Base-by-base conservation (phyloP, 53 echinoderm and acorn worm genomes). In the Crossaster papposus region DNA sequence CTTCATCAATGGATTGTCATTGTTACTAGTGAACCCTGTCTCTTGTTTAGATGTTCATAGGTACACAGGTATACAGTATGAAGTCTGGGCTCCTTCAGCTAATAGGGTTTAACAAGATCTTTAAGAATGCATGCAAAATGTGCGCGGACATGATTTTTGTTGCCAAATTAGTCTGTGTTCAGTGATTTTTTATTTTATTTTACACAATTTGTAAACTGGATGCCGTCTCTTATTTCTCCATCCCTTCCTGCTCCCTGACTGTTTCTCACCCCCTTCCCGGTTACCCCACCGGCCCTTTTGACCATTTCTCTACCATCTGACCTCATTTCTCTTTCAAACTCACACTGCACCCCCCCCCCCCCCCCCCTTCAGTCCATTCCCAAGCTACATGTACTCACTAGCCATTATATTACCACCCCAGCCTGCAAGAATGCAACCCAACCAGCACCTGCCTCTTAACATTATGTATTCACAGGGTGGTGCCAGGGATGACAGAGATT, bases 401-500 rank as follows among this genome's bases (percentile, higher is more conserved):
- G n/a, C 8, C 26, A 87, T 87, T 87, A 87, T 76, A n/a, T 75
- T 62, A 87, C n/a, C 77, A 32, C 24, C 26, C 51, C 0, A 8
- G 2, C 58, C 0, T 18, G 2, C 58, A 58, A 85, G 87, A 74
- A n/a, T 36, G n/a, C 17, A 20, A 24, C 75, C 7, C 63, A 44
- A 72, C 26, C 51, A 72, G 87, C 87, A 87, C 87, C 87, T 76
- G 87, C 75, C 77, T 63, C 18, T 12, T 58, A 36, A 53, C 34
- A 87, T 87, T 87, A 87, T 77, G 87, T 77, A 87, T 87, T 87
- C 87, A 34, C 87, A 54, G 87, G 36, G 55, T 77, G 77, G n/a
- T 51, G 77, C 76, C 22, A n/a, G 14, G 75, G 44, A 75, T 75
- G 87, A 63, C 87, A 87, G 63, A 76, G 62, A 87, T 87, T 77